Evolutionary conservation across 2,888 invertebrate species (phyloP).

Genomic region (Aporophyla lueneburgensis): DNA sequence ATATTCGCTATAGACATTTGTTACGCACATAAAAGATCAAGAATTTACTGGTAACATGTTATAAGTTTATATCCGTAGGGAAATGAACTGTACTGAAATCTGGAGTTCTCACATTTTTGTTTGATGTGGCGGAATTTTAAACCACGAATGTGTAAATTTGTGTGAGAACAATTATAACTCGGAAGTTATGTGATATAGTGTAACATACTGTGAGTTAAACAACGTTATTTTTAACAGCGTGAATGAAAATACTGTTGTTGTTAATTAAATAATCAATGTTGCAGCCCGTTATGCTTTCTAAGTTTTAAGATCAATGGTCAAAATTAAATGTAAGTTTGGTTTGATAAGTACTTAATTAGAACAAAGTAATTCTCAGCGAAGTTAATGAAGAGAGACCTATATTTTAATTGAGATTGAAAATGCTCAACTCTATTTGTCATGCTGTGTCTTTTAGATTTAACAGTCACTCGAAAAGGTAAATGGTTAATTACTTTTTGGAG

Average conservation of each 20-base stretch:
- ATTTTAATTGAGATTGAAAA: conserved; percentile 32
- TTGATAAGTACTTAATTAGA: background rate
- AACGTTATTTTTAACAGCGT: background rate
- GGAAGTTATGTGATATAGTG: conserved; percentile 3
- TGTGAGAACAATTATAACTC: conserved; percentile 9
- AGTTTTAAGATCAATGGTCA: conserved; percentile 9
- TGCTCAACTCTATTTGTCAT: conserved; percentile 12
- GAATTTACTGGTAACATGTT: conserved; percentile 41
- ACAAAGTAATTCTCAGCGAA: conserved; percentile 24
- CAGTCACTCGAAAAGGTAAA: conserved; percentile 29
- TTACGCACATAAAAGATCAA: conserved; percentile 46
- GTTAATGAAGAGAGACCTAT: conserved; percentile 35
- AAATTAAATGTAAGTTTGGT: conserved; percentile 17
- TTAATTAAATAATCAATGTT: background rate
- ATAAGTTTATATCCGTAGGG: conserved; percentile 29
- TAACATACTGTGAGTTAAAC: conserved; percentile 14
- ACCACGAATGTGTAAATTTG: conserved; percentile 24
- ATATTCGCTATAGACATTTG: conserved; percentile 40
- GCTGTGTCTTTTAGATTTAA: conserved; percentile 23
- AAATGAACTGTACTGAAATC: conserved; percentile 37
- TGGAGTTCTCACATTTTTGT: conserved; percentile 48
- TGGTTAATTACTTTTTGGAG: background rate
- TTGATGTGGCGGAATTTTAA: conserved; percentile 14
- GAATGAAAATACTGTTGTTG: background rate
- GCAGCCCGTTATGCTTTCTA: conserved; percentile 21